Base-by-base conservation (phyloP, 2,113 vertebrate species). In the Desmodus rotundus region DNA sequence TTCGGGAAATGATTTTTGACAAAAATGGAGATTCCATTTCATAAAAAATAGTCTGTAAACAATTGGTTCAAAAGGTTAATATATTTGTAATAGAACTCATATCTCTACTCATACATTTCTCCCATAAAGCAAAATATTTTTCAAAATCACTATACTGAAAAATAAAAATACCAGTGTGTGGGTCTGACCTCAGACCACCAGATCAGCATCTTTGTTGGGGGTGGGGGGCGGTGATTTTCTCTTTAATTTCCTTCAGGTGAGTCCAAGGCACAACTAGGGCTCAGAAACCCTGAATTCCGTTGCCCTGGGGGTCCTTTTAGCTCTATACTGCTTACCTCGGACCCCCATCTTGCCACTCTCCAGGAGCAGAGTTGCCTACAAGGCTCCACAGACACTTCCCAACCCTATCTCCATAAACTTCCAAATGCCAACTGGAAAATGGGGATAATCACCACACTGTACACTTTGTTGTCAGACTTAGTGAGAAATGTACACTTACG, bases 1-100 rank as follows among this genome's bases (percentile, higher is more conserved):
- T 50, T 77, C 45, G 80, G 45, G 43, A 96, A 94, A 74, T 33
- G 91, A 87, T 16, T 92, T 93, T 72, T 87, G 9, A 73, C 36
- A 93, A 88, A 93, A 82, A 73, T 43, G 5, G 7, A 90, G 93
- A 43, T 63, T 82, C 20, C 28, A 61, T 52, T 93, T 83, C 45
- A 33, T 56, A 56, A 61, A 85, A 90, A 47, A 20, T 5, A 73
- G 12, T 16, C 10, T 63, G 2, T 72, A 12, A 94, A 89, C 43
- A 7, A 74, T 38, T 31, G 11, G 38, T 19, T 93, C 13, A 70
- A 82, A 88, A 31, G 41, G 10, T 78, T 5, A 50, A 7, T 31
- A 43, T 73, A 16, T 94, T 88, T 67, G 81, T 47, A 94, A 88
- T 2, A 86, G 41, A 90, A 96, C 33, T 83, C 4, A 80, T 36